phyloP scores from a whole-genome alignment of 1,140 invertebrate genomes.

The Nephotettix cincticeps region DNA sequence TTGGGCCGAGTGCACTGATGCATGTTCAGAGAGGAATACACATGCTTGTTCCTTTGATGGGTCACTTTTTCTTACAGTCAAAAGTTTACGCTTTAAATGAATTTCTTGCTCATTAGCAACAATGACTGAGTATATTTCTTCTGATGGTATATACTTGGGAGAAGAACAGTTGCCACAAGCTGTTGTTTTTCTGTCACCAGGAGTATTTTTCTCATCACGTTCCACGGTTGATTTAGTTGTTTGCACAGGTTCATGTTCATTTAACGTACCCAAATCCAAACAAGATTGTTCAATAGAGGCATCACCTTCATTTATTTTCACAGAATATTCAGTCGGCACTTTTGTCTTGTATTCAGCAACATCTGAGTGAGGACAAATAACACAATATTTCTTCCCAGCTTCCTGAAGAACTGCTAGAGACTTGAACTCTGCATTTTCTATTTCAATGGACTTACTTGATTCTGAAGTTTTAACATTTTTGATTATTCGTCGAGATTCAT shows the following conservation, averaged over 20 bases:
- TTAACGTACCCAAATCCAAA: background rate
- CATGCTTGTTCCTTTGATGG: background rate
- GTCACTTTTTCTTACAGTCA: background rate
- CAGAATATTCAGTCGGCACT: too few relatives aligned
- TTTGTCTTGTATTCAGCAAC: background rate
- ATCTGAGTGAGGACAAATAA: background rate
- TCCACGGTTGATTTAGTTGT: too few relatives aligned
- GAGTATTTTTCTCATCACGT: too few relatives aligned
- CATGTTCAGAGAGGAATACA: background rate
- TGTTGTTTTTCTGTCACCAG: too few relatives aligned
- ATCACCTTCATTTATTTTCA: background rate
- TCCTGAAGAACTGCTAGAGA: background rate
- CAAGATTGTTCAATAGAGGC: slow-evolving; percentile 3
- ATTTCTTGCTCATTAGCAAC: background rate
- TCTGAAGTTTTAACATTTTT: background rate
- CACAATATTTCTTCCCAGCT: background rate
- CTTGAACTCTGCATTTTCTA: slow-evolving; percentile 7
- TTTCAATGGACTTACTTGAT: background rate
- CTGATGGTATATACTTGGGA: background rate
- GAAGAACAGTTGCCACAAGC: too few relatives aligned
- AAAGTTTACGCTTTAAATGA: background rate
- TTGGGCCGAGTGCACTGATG: background rate
- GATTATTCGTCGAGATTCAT: background rate
- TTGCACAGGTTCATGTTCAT: background rate
- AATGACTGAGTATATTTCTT: background rate